phyloP scores from a whole-genome alignment of 2,797 vertebrate genomes.

The Falco peregrinus region DNA sequence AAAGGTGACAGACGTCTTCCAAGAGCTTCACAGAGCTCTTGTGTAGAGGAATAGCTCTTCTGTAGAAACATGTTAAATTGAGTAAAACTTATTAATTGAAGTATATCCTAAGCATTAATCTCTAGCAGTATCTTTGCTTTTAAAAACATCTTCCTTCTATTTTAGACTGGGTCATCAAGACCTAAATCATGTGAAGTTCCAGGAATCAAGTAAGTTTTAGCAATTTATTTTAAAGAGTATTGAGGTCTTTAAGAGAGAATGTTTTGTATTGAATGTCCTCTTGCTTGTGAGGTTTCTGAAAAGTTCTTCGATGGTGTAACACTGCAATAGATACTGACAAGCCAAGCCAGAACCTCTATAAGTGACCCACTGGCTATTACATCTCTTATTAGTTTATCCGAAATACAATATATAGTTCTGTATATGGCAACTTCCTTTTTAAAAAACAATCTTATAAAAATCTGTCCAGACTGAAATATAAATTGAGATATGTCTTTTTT shows the following conservation, averaged over 20 bases:
- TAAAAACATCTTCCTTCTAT: constrained; percentile 48
- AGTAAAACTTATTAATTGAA: not conserved
- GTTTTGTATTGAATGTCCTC: not conserved
- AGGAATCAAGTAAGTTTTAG: constrained; percentile 93
- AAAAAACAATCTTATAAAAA: not conserved
- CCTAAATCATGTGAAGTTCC: constrained; percentile 96
- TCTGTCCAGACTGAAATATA: not conserved
- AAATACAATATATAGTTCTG: not conserved
- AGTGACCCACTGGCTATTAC: not conserved
- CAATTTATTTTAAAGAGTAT: not conserved
- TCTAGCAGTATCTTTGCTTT: not conserved
- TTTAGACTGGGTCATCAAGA: constrained; percentile 87
- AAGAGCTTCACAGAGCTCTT: not conserved
- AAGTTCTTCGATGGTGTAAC: not conserved
- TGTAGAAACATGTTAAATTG: not conserved
- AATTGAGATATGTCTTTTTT: not conserved
- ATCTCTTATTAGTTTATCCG: not conserved
- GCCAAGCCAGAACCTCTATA: not conserved
- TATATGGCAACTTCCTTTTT: not conserved
- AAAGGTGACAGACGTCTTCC: not conserved
- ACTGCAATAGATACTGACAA: accelerated
- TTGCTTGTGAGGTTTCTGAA: not conserved
- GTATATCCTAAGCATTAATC: not conserved
- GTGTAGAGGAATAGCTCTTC: not conserved
- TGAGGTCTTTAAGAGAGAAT: not conserved